Conservation (phyloP, 2,888 invertebrate genomes). For the Hypercompe scribonia region DNA sequence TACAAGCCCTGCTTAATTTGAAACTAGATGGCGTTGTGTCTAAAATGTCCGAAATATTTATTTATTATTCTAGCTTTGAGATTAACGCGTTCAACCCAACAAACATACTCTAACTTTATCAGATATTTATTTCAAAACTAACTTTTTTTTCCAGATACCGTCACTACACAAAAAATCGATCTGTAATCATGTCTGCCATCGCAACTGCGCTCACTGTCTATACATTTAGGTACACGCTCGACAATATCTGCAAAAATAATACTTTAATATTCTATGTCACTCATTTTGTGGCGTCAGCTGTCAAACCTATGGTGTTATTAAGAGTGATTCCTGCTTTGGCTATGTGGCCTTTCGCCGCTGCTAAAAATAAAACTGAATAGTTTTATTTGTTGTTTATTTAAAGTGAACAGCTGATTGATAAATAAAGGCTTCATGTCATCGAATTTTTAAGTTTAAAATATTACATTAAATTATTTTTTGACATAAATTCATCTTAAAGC, state of each 20-base stretch:
- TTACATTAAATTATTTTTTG: too few species aligned
- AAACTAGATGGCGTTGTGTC: too few species aligned
- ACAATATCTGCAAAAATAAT: slow-evolving; percentile 17
- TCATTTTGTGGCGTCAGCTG: slow-evolving; percentile 56
- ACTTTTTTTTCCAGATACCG: slow-evolving; percentile 70
- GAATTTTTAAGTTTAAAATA: too few species aligned
- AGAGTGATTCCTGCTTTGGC: slow-evolving; percentile 61
- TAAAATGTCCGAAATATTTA: too few species aligned
- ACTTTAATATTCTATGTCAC: slow-evolving; percentile 51
- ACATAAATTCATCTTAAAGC: too few species aligned
- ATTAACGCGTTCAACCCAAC: too few species aligned
- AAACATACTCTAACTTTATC: too few species aligned
- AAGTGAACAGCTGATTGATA: too few species aligned
- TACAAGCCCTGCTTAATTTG: too few species aligned
- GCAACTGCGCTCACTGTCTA: slow-evolving; percentile 40
- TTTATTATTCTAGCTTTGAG: too few species aligned
- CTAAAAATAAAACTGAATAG: slow-evolving; percentile 43
- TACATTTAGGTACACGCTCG: slow-evolving; percentile 30
- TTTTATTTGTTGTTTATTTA: background rate
- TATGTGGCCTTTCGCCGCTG: slow-evolving; percentile 62
- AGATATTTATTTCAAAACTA: too few species aligned
- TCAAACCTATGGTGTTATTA: slow-evolving; percentile 62
- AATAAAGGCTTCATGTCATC: too few species aligned
- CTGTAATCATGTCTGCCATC: slow-evolving; percentile 56
- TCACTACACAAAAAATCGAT: slow-evolving; percentile 71